A percentile compares a stretch with the other conserved stretches of the same genome.
These are phyloP conservation scores for Sinocyclocheilus anshuiensis DNA, from an alignment of 2,113 vertebrate genomes.

Conservation along the genomic window DNA sequence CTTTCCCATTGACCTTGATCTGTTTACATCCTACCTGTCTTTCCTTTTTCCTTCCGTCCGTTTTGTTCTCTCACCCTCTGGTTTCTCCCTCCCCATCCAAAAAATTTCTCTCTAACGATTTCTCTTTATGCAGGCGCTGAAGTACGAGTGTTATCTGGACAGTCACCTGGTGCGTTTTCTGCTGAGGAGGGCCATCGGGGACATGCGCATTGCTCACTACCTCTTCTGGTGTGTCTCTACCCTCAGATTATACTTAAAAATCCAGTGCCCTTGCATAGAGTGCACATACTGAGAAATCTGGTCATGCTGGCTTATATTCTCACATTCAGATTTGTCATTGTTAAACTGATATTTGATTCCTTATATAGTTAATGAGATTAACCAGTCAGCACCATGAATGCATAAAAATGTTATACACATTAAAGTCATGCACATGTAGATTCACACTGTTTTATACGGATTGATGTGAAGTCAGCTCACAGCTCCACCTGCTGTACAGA, in stretches of 20 bases:
- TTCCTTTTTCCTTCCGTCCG: background rate
- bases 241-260: background rate
- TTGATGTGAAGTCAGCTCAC: background rate
- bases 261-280: background rate
- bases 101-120: background rate
- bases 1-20: background rate
- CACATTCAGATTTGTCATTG: background rate
- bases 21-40: background rate
- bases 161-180: constrained; percentile 95
- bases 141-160: constrained; percentile 98
- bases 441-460: background rate
- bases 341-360: background rate
- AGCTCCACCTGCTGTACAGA: constrained; percentile 53
- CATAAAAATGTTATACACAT: no score
- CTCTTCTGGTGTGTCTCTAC: constrained; percentile 87
- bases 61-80: background rate
- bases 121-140: constrained; percentile 81
- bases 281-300: background rate
- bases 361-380: background rate
- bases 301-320: background rate
- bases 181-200: constrained; percentile 87
- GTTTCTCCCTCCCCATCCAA: no score
- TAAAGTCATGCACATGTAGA: background rate
- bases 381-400: background rate
- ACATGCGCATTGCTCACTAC: constrained; percentile 91